Evolutionary conservation across 2,113 vertebrate genomes (phyloP).

Genomic region (Mobula birostris): DNA sequence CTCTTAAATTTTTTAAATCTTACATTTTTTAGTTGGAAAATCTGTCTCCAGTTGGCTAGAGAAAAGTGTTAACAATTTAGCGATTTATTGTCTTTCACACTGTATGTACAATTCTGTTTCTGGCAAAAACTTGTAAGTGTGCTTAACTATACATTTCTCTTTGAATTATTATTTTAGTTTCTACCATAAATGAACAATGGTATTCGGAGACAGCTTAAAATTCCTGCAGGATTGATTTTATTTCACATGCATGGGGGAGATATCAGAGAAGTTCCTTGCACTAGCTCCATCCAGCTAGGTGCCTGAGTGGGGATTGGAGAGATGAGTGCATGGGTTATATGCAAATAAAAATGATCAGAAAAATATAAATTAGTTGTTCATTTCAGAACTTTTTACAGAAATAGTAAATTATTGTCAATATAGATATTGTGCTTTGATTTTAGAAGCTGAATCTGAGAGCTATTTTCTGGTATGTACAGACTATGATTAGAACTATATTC

Average conservation of each 20-base stretch:
- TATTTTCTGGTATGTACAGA: neutral
- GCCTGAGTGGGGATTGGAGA: neutral
- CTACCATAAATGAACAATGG: neutral
- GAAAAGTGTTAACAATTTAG: neutral
- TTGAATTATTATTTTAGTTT: neutral
- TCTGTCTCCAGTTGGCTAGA: neutral
- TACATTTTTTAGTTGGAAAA: neutral
- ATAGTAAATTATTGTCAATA: neutral
- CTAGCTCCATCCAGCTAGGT: neutral
- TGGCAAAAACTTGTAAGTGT: neutral
- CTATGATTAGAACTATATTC: neutral
- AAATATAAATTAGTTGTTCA: neutral
- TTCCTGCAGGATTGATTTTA: neutral
- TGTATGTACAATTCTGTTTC: neutral
- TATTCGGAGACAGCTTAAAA: neutral
- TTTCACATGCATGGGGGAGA: neutral
- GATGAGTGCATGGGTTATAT: neutral
- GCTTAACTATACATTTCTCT: neutral
- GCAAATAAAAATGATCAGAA: neutral
- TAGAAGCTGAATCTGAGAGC: neutral
- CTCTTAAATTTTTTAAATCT: neutral
- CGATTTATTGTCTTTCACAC: neutral
- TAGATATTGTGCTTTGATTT: neutral
- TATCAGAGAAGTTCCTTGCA: neutral
- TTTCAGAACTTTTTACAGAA: neutral